Evolutionary conservation across 2,113 vertebrate genomes (phyloP), one percentile per base, ranked within the genome.

Genomic region (Cercopithecus mona): DNA sequence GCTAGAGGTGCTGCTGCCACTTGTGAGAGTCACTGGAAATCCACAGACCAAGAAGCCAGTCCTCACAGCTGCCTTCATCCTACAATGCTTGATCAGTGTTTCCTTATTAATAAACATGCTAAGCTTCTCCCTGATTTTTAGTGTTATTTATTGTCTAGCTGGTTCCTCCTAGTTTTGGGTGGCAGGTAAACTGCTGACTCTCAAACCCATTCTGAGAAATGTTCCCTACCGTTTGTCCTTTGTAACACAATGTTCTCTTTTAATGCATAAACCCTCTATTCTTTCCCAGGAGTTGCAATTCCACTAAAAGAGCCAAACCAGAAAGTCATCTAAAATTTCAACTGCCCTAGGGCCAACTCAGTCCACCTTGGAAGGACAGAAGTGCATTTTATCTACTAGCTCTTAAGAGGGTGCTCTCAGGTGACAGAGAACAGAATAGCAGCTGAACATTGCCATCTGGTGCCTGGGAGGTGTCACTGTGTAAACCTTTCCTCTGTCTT

Each of bases 381-480:
- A 80, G 76, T 78, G 80, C 48, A 94, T 92, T 94, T 81, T 76
- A 73, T 86, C 59, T 38, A n/a, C 43, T 87, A 64, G 50, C 50
- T 88, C 73, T 40, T 43, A 89, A 92, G 68, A 94, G 91, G 90
- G 95, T 66, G 35, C 72, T 50, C 64, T 66, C 81, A 96, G 84
- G 88, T 94, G 88, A 97, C 57, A 95, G 81, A 90, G 66, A 55
- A 20, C 0, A 43, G 85, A 52, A 93, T 48, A 84, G n/a, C 52
- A 95, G 97, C 96, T 94, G 94, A 96, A 96, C 66, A 96, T 93
- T 35, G 88, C 97, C 97, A 96, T 82, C 98, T 98, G 96, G 96
- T 97, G 98, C 57, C 78, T 88, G 52, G 97, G 97, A 96, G 96
- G 97, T 97, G 98, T 96, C 84, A 97, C 72, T 97, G 85, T 87